These are phyloP conservation scores for Cirrhinus mrigala DNA, from an alignment of 2,797 vertebrate genomes.

Conservation along the genomic window DNA sequence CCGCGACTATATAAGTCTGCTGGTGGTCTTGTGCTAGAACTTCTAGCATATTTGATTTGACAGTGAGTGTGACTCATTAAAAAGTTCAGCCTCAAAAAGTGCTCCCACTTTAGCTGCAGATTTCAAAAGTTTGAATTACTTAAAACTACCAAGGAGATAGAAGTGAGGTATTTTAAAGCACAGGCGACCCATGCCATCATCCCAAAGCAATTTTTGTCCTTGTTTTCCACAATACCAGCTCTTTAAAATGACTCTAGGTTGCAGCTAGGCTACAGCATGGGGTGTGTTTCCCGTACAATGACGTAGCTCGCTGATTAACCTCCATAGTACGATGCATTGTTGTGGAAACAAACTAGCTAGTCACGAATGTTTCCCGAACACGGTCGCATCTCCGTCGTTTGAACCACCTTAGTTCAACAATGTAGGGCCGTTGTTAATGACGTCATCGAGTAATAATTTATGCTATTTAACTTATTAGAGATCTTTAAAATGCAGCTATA, in stretches of 20 bases:
- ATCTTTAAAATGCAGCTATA: too few species aligned
- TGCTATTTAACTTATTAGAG: too few species aligned
- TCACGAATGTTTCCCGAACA: too few species aligned
- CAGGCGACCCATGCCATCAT: background rate
- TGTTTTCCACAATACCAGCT: background rate
- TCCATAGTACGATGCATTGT: too few species aligned
- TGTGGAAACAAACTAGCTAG: too few species aligned
- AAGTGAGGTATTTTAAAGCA: constrained; percentile 7
- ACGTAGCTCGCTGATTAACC: too few species aligned
- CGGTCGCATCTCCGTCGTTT: too few species aligned
- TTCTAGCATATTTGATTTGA: background rate
- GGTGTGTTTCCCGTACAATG: too few species aligned
- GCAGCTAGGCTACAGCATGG: background rate
- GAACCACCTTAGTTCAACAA: too few species aligned
- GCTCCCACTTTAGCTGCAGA: background rate
- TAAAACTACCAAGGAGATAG: background rate
- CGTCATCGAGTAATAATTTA: too few species aligned
- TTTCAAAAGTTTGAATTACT: background rate
- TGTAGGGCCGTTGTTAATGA: too few species aligned
- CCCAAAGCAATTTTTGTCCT: background rate
- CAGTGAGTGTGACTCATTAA: background rate
- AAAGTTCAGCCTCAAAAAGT: background rate
- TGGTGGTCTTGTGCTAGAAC: background rate
- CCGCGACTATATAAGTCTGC: background rate
- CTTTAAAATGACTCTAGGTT: background rate